Evolutionary conservation across 1,140 invertebrate genomes (phyloP), one percentile per base, ranked within the genome.

Genomic region (Papilio machaon): DNA sequence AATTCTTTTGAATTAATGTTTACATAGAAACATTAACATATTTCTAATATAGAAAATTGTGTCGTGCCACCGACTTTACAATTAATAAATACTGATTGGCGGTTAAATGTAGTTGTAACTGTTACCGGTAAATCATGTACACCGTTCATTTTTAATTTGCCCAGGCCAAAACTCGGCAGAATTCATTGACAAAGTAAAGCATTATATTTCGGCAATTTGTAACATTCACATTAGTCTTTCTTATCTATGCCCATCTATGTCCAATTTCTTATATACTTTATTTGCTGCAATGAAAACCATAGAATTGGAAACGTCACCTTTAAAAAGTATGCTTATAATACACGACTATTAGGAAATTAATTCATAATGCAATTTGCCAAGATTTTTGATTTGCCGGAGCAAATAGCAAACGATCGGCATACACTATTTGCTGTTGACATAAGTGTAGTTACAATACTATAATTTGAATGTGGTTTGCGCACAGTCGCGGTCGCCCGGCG

Each of bases 1-100:
- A 46, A 43, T 73, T 73, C 35, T 43, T 43, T 73, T 4, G 2
- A 73, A 30, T 3, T 5, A 35, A 67, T 67, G 64, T 47, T 47
- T 52, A 75, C 73, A 75, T 4, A 52, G 73, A 49, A 75, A 75
- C 30, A 47, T 75, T 75, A 52, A 75, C 73, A 75, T 75, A 75
- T 75, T 75, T 52, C 19, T 75, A 75, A 75, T 75, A 46, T 52
- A 75, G 73, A n/a, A 75, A 52, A 75, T 73, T 75, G 73, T 75
- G 17, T 47, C 46, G 73, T 30, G 73, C 19, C 6, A 23, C 46
- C 73, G 19, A 23, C 23, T 75, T 75, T 75, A 52, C 23, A 75
- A 52, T 75, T 75, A 75, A 7, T 75, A 46, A 52, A 75, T 52
- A 75, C 1, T 49, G 23, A 75, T 49, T 52, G 19, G 5, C 19